Percentiles rank a stretch among this genome's conserved stretches.
These are phyloP conservation scores for Zygaena filipendulae DNA, from an alignment of 2,888 invertebrate genomes.

Conservation along the genomic window DNA sequence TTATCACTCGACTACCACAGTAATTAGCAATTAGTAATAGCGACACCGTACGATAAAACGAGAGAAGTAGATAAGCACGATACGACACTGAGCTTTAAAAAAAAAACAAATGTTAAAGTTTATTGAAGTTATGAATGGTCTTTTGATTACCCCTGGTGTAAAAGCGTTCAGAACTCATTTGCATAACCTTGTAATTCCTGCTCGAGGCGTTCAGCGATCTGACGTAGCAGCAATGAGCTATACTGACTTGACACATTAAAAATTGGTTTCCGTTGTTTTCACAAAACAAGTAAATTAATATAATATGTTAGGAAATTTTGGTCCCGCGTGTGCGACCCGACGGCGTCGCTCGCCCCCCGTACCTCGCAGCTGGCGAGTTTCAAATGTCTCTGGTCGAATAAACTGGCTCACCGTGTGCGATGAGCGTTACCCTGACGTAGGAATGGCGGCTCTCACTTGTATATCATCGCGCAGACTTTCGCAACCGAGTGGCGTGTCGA, in stretches of 20 bases:
- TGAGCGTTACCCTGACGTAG: slow-evolving; percentile 61
- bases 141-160: slow-evolving; percentile 68
- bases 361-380: slow-evolving; percentile 52
- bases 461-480: slow-evolving; percentile 68
- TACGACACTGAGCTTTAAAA: slow-evolving; percentile 43
- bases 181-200: slow-evolving; percentile 69
- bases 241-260: slow-evolving; percentile 69
- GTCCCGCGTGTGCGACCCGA: slow-evolving; percentile 56
- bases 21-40: slow-evolving; percentile 68
- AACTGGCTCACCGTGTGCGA: slow-evolving; percentile 63
- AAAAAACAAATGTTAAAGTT: slow-evolving; percentile 61
- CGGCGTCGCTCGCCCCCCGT: slow-evolving; percentile 62
- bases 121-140: slow-evolving; percentile 69
- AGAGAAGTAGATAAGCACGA: slow-evolving; percentile 55
- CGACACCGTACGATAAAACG: slow-evolving; percentile 54
- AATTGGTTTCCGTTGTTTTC: slow-evolving; percentile 58
- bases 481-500: slow-evolving; percentile 61
- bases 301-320: slow-evolving; percentile 38
- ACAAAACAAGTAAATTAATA: slow-evolving; percentile 39
- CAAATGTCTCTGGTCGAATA: slow-evolving; percentile 53
- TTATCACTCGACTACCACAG: slow-evolving; percentile 59
- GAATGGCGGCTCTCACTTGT: slow-evolving; percentile 63
- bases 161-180: slow-evolving; percentile 70
- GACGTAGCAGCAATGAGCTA: slow-evolving; percentile 67
- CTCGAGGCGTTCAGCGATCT: slow-evolving; percentile 64